Base-by-base conservation (phyloP, 1,140 invertebrate species). In the Drosophila novamexicana region DNA sequence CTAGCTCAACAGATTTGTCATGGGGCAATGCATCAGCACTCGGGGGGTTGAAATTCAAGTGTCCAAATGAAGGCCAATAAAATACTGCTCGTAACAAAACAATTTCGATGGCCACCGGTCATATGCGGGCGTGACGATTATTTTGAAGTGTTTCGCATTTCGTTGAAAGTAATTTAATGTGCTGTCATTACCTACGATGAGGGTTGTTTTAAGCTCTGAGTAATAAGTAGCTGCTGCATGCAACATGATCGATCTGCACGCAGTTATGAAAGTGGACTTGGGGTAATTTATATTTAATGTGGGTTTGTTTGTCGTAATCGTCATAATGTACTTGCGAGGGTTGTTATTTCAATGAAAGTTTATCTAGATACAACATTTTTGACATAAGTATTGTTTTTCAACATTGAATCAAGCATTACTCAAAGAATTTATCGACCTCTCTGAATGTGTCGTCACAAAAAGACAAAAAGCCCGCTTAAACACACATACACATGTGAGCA, bases 241-340 rank as follows among this genome's bases (percentile, higher is more conserved):
- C 82, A 85, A 85, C 75, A 85, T 85, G 83, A 86, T 86, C 79
- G 82, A 88, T 86, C 83, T 71, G 68, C 67, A 32, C 58, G 44
- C 45, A 39, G 18, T 12, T 42, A 39, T 45, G 14, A 61, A 63
- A 63, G n/a, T 70, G 37, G 10, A 22, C 63, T 56, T 67, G 29
- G 68, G 36, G 68, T 78, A 85, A 84, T 85, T 59, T 63, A 74
- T 79, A 62, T 82, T 81, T 79, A 73, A 86, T 86, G 68, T 66
- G 75, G 78, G 58, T 72, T 81, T 67, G 32, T 44, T 57, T 37
- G 5, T 44, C 12, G 14, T 63, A 59, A 66, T 58, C 37, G 7
- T 47, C 70, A 39, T 29, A 49, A 37, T 59, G 29, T 9, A 2
- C 16, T 34, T 42, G 63, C 65, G 45, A 62, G 82, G 82, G 82